Evolutionary conservation across 2,797 vertebrate genomes (phyloP).

Genomic region (Leptodactylus fallax): DNA sequence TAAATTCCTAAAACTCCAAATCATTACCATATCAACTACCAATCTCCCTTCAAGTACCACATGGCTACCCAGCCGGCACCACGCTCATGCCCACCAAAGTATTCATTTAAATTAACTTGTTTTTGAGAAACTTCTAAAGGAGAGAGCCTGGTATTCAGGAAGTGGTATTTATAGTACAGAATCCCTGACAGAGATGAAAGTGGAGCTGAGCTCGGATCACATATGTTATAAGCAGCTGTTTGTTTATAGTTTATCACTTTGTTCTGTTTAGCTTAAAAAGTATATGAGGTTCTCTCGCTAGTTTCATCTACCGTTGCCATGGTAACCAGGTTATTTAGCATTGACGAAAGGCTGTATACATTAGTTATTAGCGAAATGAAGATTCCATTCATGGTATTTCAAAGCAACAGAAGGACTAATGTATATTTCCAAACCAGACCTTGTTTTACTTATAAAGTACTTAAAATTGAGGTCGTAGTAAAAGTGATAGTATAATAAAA

Average conservation of each 20-base stretch:
- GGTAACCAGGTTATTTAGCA: conserved; percentile 31
- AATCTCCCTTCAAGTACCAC: not conserved
- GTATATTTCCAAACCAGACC: not conserved
- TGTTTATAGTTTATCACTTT: conserved; percentile 26
- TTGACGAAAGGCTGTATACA: not conserved
- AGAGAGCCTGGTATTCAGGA: not conserved
- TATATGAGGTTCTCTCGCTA: not conserved
- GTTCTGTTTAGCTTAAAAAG: conserved; percentile 27
- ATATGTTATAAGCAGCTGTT: conserved; percentile 40
- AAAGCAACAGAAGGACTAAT: not conserved
- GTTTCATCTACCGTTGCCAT: not conserved
- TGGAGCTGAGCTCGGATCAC: not conserved
- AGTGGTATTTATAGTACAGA: conserved; percentile 14
- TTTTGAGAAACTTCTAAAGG: conserved; percentile 29
- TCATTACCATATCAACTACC: not conserved
- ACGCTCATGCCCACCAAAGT: not conserved
- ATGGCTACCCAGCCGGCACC: not conserved
- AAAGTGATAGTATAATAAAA: too few relatives aligned
- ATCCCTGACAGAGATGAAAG: conserved; percentile 25
- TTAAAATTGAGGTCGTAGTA: not conserved
- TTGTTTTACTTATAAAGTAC: not conserved
- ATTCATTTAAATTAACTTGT: conserved; percentile 22
- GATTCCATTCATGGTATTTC: not conserved
- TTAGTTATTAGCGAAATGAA: not conserved
- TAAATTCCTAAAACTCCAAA: not conserved